phyloP scores from a whole-genome alignment of 1,140 invertebrate genomes.

The Andricus grossulariae region DNA sequence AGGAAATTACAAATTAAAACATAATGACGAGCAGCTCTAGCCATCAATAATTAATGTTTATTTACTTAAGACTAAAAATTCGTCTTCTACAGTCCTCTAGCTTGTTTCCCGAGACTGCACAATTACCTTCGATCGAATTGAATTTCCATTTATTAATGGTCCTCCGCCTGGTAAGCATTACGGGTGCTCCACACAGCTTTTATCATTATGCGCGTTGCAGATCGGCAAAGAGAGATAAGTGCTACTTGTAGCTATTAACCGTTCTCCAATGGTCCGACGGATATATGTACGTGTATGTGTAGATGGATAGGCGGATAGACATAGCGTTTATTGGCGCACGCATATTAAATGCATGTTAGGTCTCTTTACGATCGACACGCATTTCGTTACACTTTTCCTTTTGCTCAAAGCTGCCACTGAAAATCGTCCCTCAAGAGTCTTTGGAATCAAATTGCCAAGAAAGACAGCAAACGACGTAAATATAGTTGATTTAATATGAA shows the following conservation, averaged over 20 bases:
- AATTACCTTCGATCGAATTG: slow-evolving; percentile 33
- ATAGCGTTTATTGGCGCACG: slow-evolving; percentile 19
- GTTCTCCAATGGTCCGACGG: slow-evolving; percentile 33
- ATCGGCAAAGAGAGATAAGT: slow-evolving; percentile 42
- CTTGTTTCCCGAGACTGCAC: not conserved
- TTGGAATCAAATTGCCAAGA: slow-evolving; percentile 2
- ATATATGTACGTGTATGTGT: not conserved
- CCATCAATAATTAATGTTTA: too few relatives aligned
- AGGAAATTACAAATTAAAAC: too few relatives aligned
- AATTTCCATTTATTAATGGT: slow-evolving; percentile 51
- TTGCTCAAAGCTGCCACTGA: not conserved
- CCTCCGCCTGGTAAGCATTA: slow-evolving; percentile 8
- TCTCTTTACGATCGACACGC: slow-evolving; percentile 10
- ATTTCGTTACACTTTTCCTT: slow-evolving; percentile 21
- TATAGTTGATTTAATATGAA: slow-evolving; percentile 9
- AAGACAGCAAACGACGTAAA: slow-evolving; percentile 4
- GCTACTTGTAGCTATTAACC: slow-evolving; percentile 50
- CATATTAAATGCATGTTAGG: slow-evolving; percentile 25
- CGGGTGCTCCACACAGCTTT: slow-evolving; percentile 27
- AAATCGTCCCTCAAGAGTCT: not conserved
- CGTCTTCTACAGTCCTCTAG: slow-evolving; percentile 10
- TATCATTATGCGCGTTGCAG: slow-evolving; percentile 32
- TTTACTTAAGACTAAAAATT: not conserved
- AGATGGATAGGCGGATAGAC: slow-evolving; percentile 16
- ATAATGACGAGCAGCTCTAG: too few relatives aligned